These are phyloP conservation scores for Microtus obscurus DNA, from an alignment of 2,797 vertebrate genomes.

Conservation along the genomic window DNA sequence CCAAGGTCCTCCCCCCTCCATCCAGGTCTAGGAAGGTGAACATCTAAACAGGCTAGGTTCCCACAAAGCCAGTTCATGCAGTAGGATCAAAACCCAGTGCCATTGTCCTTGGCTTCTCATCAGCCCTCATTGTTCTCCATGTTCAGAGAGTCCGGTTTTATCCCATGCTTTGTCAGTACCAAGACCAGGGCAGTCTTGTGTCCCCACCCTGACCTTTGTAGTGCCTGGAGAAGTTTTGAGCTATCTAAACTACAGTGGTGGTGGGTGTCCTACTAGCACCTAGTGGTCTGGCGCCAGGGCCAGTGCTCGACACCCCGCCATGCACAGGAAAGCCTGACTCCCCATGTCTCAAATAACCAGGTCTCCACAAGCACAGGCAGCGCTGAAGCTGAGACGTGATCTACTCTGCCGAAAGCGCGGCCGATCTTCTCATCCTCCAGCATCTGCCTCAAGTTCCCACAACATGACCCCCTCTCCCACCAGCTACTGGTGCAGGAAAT, in stretches of 20 bases:
- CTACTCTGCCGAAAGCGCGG: background rate
- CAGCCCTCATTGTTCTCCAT: too few relatives aligned
- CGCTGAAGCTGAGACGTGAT: background rate
- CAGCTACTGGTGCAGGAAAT: background rate
- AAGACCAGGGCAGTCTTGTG: background rate
- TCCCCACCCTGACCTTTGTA: background rate
- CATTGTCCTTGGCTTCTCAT: too few relatives aligned
- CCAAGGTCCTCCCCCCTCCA: too few relatives aligned
- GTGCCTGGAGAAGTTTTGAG: background rate
- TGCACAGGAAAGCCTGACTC: background rate
- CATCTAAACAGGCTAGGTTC: too few relatives aligned
- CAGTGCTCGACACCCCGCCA: background rate
- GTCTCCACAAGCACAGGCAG: background rate
- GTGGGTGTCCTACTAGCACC: background rate
- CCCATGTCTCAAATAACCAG: background rate
- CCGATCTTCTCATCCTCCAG: too few relatives aligned
- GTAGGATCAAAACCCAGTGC: too few relatives aligned
- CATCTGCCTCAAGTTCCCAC: background rate
- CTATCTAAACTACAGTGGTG: background rate
- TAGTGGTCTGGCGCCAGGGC: background rate
- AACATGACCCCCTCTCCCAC: background rate
- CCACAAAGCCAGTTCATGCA: too few relatives aligned
- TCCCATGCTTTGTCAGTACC: too few relatives aligned
- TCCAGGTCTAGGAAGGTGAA: too few relatives aligned
- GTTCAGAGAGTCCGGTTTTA: too few relatives aligned